phyloP scores from a whole-genome alignment of 2,888 invertebrate species.

The Agrotis puta region DNA sequence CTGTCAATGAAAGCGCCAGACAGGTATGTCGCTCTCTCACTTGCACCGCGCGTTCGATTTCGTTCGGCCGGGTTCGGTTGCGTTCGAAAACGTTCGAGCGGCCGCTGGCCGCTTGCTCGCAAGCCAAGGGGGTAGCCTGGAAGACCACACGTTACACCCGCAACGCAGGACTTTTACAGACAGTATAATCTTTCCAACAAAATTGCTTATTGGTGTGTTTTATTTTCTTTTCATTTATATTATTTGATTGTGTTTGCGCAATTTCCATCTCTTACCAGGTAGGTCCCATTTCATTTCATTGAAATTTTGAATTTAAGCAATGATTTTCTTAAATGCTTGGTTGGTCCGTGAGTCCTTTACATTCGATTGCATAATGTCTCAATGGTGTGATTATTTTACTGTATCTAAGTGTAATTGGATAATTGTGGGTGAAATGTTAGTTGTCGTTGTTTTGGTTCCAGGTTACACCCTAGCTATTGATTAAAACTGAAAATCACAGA shows the following conservation, averaged over 20 bases:
- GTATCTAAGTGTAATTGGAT: constrained; percentile 80
- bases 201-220: constrained; percentile 90
- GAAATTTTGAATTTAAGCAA: constrained; percentile 76
- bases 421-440: constrained; percentile 87
- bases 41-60: constrained; percentile 86
- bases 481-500: constrained; percentile 83
- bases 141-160: constrained; percentile 89
- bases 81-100: constrained; percentile 86
- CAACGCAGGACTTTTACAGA: constrained; percentile 87
- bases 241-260: constrained; percentile 73
- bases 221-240: constrained; percentile 79
- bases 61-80: constrained; percentile 88
- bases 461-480: constrained; percentile 88
- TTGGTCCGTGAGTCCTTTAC: constrained; percentile 79
- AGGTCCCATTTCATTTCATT: constrained; percentile 84
- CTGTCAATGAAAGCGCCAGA: constrained; percentile 94
- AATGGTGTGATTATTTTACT: constrained; percentile 86
- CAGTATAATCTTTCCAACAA: constrained; percentile 87
- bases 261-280: constrained; percentile 76
- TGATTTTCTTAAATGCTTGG: constrained; percentile 82
- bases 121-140: constrained; percentile 89
- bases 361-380: constrained; percentile 83
- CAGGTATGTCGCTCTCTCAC: constrained; percentile 92
- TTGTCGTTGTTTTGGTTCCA: constrained; percentile 90
- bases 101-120: constrained; percentile 83